Base-by-base conservation (phyloP, 2,888 invertebrate species). In the Flexamia atlantica region DNA sequence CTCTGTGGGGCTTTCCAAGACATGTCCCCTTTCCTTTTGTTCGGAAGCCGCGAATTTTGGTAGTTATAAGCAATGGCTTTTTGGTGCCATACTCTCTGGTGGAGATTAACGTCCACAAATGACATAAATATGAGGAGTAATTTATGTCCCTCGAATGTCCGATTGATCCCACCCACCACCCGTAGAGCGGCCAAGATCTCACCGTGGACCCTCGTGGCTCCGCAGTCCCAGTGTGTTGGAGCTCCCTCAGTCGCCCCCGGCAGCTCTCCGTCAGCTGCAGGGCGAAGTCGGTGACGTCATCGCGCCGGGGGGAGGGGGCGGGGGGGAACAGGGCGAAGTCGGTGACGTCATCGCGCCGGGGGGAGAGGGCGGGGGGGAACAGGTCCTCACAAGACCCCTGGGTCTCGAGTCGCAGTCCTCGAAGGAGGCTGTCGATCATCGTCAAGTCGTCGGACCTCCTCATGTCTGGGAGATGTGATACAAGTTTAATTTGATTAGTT, bases 241-340 rank as follows among this genome's bases (percentile, higher is more conserved):
- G 1, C 28, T 64, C 64, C n/a, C 64, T 64, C 28, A 64, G 30
- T 14, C 64, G 64, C 3, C 30, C 30, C 64, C 30, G 64, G 17
- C 64, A 64, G 28, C 30, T 64, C 14, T 64, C 64, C 1, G 28
- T 28, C 28, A 64, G 20, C 64, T 14, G 2, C 30, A 64, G 30
- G 64, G 64, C 30, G 64, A 64, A 64, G 64, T 4, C 30, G 20
- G 64, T 64, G 64, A 64, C 64, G 64, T 64, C 64, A 64, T 64
- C 64, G 28, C 1, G 14, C 1, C 14, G 7, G 9, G 64, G 28
- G 5, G 64, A 64, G 64, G 28, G 28, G 57, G 23, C 4, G 57
- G 57, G 23, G 57, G 57, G 2, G 20, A 4, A 36, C n/a, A n/a
- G n/a, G n/a, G n/a, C n/a, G n/a, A n/a, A n/a, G n/a, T n/a, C n/a